Base-by-base conservation (phyloP, 1,140 invertebrate genomes). In the Bombyx mandarina region DNA sequence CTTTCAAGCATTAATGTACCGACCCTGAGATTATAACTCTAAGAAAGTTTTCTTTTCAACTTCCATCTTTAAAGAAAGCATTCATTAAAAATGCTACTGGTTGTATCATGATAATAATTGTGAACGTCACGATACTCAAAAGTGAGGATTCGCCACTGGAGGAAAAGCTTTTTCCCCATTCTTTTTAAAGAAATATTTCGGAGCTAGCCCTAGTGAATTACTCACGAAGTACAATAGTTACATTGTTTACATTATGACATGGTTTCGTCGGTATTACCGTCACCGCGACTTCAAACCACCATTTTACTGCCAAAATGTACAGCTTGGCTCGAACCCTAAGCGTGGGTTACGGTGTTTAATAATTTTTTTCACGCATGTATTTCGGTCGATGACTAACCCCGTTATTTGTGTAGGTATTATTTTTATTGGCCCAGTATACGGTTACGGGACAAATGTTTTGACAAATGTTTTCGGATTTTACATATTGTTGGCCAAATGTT, bases 331-430 rank as follows among this genome's bases (percentile, higher is more conserved):
- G 53, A 63, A 53, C 53, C 42, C 46, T 9, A 44, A 56, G 74
- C 72, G 74, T 75, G 73, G 74, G 74, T 62, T 66, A 60, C 60
- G 58, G 56, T 50, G 58, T 46, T 67, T 35, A 35, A 35, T 35
- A 35, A 61, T 46, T 69, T 73, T 71, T 75, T 74, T 72, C 58
- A 54, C 26, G 26, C 26, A 60, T 65, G 61, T 75, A 78, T 76
- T 79, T 75, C 58, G 50, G 69, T 61, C 61, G 57, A 60, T 82
- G 79, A 82, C 73, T 82, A 80, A 82, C 60, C n/a, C 43, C n/a
- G 62, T 67, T 78, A 74, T 79, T 75, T 75, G 58, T 55, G 67
- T 66, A 70, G 64, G 62, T 60, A 72, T 35, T 35, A 35, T 74
- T 73, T 76, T 76, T 77, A 75, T 75, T 72, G 62, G 66, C 52